phyloP scores from a whole-genome alignment of 2,888 invertebrate genomes.

The Macropis europaea region DNA sequence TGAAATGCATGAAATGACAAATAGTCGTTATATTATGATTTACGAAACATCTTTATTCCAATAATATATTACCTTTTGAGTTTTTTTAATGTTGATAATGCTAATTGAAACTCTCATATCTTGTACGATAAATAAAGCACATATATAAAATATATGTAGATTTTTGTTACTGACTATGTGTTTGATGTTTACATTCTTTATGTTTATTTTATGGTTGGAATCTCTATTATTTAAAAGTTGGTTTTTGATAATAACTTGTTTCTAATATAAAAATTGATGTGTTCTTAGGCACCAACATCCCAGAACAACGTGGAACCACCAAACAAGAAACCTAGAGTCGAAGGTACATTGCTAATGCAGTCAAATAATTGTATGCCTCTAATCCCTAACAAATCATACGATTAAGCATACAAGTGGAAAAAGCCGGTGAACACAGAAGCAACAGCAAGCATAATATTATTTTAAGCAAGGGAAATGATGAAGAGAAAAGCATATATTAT shows the following conservation, averaged over 20 bases:
- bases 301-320: conserved; percentile 72
- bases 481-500: conserved; percentile 54
- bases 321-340: conserved; percentile 72
- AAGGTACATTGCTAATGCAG: conserved; percentile 77
- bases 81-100: too few relatives aligned
- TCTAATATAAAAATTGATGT: background rate
- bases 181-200: too few relatives aligned
- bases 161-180: too few relatives aligned
- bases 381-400: conserved; percentile 56
- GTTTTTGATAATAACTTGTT: background rate
- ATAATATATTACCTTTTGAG: too few relatives aligned
- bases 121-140: too few relatives aligned
- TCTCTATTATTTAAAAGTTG: background rate
- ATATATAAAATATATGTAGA: too few relatives aligned
- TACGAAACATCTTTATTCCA: too few relatives aligned
- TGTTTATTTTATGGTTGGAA: too few relatives aligned
- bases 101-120: too few relatives aligned
- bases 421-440: conserved; percentile 61
- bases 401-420: conserved; percentile 63
- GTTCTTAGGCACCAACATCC: conserved; percentile 70
- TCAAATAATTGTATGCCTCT: conserved; percentile 58
- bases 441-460: conserved; percentile 58
- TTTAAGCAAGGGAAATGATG: conserved; percentile 59
- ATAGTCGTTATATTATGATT: too few relatives aligned
- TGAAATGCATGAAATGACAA: too few relatives aligned